Percentiles rank a stretch among this genome's conserved stretches.
These are phyloP conservation scores for Drosophila nikananu DNA, from an alignment of 1,140 invertebrate species.

Conservation along the genomic window DNA sequence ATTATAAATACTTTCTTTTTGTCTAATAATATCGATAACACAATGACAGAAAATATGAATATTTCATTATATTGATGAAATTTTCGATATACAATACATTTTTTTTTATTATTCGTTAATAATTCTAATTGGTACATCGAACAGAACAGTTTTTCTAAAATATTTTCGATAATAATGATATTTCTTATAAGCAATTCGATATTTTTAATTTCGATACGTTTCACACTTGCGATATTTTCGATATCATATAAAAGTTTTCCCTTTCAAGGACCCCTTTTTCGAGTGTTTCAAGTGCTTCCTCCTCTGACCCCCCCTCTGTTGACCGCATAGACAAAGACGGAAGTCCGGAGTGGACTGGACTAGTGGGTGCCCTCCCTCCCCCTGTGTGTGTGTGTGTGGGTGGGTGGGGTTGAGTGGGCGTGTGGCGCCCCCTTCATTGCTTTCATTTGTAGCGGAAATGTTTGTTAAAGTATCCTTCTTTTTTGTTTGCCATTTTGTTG, in stretches of 20 bases:
- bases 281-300: constrained; percentile 11
- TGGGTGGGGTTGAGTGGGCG: constrained; percentile 2
- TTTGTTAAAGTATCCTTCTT: constrained; percentile 79
- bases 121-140: too few species aligned
- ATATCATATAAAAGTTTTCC: neutral
- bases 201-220: neutral
- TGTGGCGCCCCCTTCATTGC: constrained; percentile 60
- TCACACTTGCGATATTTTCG: neutral
- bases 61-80: too few species aligned
- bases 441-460: constrained; percentile 83
- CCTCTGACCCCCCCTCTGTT: neutral
- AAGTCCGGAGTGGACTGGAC: constrained; percentile 54
- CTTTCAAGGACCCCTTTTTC: constrained; percentile 1
- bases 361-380: neutral
- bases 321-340: constrained; percentile 71
- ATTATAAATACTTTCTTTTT: too few species aligned
- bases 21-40: too few species aligned
- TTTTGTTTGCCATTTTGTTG: constrained; percentile 18
- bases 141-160: neutral
- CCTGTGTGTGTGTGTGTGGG: neutral
- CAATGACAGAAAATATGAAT: too few species aligned
- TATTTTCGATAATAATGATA: neutral
- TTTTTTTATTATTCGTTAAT: too few species aligned
- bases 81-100: too few species aligned
- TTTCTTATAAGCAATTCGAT: neutral